phyloP scores from a whole-genome alignment of 2,888 invertebrate genomes.

The Busseola fusca region DNA sequence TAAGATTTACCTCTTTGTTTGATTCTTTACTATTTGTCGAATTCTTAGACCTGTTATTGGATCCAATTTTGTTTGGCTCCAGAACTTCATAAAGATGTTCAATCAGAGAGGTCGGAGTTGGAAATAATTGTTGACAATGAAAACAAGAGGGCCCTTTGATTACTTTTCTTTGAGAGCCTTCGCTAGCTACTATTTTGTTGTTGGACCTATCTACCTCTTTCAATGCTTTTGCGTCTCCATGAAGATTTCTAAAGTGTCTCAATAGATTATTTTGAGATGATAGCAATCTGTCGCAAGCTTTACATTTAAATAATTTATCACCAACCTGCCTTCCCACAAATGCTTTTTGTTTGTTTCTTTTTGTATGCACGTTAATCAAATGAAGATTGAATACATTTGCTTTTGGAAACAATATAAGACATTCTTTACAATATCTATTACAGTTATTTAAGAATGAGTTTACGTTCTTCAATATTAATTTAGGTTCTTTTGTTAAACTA shows the following conservation, averaged over 20 bases:
- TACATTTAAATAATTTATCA: constrained; percentile 58
- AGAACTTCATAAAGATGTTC: constrained; percentile 79
- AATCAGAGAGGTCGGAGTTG: constrained; percentile 71
- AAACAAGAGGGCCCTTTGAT: constrained; percentile 66
- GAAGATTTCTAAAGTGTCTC: constrained; percentile 65
- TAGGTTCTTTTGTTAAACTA: constrained; percentile 51
- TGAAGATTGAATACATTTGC: constrained; percentile 35
- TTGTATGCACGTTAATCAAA: constrained; percentile 15
- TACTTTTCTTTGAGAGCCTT: constrained; percentile 24
- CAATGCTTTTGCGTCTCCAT: constrained; percentile 38
- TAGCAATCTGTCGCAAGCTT: constrained; percentile 61
- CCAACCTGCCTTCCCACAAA: constrained; percentile 15
- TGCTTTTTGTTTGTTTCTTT: not conserved
- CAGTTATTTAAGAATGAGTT: constrained; percentile 67
- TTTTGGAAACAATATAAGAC: constrained; percentile 76
- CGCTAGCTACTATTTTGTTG: constrained; percentile 21
- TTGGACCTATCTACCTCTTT: not conserved
- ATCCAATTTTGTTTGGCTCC: constrained; percentile 59
- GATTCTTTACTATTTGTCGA: not conserved
- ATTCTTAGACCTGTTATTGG: constrained; percentile 5
- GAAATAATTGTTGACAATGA: constrained; percentile 75
- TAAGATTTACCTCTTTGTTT: not conserved
- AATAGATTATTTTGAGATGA: constrained; percentile 52
- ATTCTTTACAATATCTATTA: constrained; percentile 73
- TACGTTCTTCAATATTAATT: constrained; percentile 69